Base-by-base conservation (phyloP, 2,888 invertebrate species). In the Horisme vitalbata region DNA sequence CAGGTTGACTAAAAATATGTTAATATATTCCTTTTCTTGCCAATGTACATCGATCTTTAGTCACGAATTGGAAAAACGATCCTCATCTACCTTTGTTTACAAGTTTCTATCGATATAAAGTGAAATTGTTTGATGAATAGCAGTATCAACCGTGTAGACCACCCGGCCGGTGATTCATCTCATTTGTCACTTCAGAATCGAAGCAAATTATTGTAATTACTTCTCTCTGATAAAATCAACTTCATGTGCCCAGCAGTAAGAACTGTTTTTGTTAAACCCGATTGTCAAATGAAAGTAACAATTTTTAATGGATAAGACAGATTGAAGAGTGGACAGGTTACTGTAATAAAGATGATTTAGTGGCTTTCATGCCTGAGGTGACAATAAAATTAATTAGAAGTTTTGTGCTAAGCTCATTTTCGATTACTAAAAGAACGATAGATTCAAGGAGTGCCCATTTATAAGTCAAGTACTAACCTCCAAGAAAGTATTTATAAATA, bases 121-220 rank as follows among this genome's bases (percentile, higher is more conserved):
- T 79, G 81, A 87, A 84, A 82, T 74, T 69, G 60, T 70, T 68
- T 82, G 76, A 83, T 79, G 69, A 78, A 84, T 79, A 54, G 65
- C 53, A 59, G 54, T 57, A 65, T 68, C 68, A 63, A 61, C 52
- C 34, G 26, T 31, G 34, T 64, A 56, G 85, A 72, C 85, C 86
- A 78, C 85, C 83, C 80, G 73, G 68, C 66, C 50, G 7, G 71
- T 36, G 36, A 41, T 61, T 39, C 54, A 43, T 60, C 52, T 74
- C 75, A 83, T 86, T 83, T 81, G 82, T 84, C 80, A 76, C 68
- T 67, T 57, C 45, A 55, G 57, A 61, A 60, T 48, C 47, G 44
- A 57, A 59, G 50, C 45, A 46, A n/a, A 59, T 46, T 45, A 51
- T 34, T 31, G 9, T 26, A 27, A 30, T 28, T 11, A 7, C 18